These are phyloP conservation scores for Lerista edwardsae DNA, from an alignment of 2,797 vertebrate genomes.

Conservation along the genomic window DNA sequence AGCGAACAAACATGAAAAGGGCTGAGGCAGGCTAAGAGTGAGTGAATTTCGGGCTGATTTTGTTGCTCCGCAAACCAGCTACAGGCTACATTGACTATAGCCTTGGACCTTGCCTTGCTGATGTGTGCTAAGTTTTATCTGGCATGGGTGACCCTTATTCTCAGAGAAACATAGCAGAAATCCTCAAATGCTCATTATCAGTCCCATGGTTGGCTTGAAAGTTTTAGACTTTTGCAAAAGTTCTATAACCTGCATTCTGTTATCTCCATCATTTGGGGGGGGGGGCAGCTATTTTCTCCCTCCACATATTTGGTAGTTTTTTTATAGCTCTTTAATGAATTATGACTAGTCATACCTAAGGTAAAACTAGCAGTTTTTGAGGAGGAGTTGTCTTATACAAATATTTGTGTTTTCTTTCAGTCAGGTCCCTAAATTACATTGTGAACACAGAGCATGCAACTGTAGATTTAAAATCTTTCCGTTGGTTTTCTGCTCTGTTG, in stretches of 20 bases:
- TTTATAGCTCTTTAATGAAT: background rate
- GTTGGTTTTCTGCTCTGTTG: background rate
- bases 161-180: background rate
- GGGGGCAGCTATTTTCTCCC: too few relatives aligned
- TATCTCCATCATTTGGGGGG: background rate
- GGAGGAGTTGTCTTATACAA: background rate
- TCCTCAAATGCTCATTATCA: background rate
- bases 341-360: background rate
- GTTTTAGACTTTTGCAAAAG: background rate
- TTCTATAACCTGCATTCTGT: background rate
- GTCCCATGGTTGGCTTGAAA: background rate
- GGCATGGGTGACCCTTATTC: background rate
- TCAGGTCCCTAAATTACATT: background rate
- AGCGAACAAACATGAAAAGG: background rate
- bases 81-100: background rate
- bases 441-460: background rate
- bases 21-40: background rate
- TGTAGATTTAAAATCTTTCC: background rate
- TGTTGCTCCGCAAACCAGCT: background rate
- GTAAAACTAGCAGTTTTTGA: background rate
- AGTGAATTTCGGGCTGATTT: background rate
- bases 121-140: background rate
- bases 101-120: slow-evolving; percentile 25
- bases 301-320: background rate
- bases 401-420: background rate